Conservation (phyloP, 2,113 vertebrate species). For the Vidua macroura region DNA sequence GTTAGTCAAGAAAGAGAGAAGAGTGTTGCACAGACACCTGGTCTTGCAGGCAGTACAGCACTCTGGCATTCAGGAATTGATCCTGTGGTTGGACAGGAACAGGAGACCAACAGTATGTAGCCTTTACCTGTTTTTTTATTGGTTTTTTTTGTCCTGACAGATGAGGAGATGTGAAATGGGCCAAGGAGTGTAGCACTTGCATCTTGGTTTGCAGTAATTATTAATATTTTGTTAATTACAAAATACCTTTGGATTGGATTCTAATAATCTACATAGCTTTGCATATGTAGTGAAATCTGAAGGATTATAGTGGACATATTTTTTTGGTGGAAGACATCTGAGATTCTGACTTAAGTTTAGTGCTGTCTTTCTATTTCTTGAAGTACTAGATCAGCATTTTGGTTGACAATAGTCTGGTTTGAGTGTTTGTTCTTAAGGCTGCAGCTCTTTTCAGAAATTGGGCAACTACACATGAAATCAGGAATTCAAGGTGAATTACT, state of each 20-base stretch:
- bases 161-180: neutral
- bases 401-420: neutral
- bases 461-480: neutral
- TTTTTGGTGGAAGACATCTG: neutral
- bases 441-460: neutral
- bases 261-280: neutral
- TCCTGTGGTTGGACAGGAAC: neutral
- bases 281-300: neutral
- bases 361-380: neutral
- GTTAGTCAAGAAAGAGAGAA: neutral
- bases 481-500: neutral
- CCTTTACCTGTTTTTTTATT: neutral
- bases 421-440: neutral
- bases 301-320: neutral
- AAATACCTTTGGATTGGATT: neutral
- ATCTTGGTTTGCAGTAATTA: neutral
- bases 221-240: neutral
- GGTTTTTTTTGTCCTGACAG: neutral
- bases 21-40: slow-evolving; percentile 1
- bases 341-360: neutral
- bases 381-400: neutral
- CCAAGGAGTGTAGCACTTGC: neutral
- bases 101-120: slow-evolving; percentile 45
- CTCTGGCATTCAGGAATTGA: neutral
- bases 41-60: neutral